Conservation (phyloP, 2,888 invertebrate species). For the Globia sparganii region DNA sequence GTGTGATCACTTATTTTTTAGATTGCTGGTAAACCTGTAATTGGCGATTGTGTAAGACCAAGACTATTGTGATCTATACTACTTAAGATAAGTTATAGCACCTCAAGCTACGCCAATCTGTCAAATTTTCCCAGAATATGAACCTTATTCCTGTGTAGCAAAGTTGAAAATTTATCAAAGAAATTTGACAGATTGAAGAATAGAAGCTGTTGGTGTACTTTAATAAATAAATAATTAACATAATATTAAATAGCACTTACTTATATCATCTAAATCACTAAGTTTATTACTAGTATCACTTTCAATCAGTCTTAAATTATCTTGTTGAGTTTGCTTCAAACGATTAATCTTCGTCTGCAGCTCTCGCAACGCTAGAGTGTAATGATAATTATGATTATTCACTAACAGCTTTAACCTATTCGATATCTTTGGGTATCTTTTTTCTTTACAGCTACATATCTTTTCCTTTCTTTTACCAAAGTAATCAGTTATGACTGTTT, state of each 20-base stretch:
- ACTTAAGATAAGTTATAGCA: too few species aligned
- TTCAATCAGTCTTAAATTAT: constrained; percentile 21
- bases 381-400: constrained; percentile 71
- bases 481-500: constrained; percentile 80
- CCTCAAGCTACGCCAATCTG: too few species aligned
- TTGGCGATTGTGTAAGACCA: too few species aligned
- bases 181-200: too few species aligned
- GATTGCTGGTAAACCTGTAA: too few species aligned
- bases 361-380: constrained; percentile 66
- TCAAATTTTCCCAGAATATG: too few species aligned
- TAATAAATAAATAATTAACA: too few species aligned
- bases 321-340: constrained; percentile 18
- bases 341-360: constrained; percentile 67
- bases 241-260: constrained; percentile 67
- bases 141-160: too few species aligned
- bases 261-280: constrained; percentile 72
- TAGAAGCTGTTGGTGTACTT: too few species aligned
- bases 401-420: constrained; percentile 79
- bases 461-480: constrained; percentile 69
- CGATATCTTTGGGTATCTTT: constrained; percentile 75
- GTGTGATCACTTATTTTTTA: too few species aligned
- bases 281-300: constrained; percentile 34
- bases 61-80: too few species aligned
- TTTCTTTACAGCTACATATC: constrained; percentile 76
- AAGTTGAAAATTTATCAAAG: too few species aligned